These are phyloP conservation scores for Pollicipes pollicipes DNA, from an alignment of 1,140 invertebrate species.

Conservation along the genomic window DNA sequence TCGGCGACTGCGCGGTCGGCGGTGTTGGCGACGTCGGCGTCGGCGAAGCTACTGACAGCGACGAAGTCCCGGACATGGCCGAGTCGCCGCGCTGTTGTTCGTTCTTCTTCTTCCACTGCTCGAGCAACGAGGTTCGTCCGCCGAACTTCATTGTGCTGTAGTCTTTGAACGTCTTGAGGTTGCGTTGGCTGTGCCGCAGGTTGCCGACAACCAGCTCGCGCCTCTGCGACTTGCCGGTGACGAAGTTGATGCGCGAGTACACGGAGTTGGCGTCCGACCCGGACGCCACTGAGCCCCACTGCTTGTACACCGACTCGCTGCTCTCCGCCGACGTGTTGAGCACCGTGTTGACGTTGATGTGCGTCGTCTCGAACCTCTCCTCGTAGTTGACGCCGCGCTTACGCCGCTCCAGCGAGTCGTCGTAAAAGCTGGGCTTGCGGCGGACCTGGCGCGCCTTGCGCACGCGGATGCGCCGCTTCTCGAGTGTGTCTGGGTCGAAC, in stretches of 20 bases:
- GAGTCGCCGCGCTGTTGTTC: background rate
- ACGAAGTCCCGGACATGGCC: background rate
- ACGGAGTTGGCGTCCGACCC: background rate
- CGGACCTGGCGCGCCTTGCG: background rate
- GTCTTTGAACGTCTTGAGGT: conserved; percentile 4
- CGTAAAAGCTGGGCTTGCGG: background rate
- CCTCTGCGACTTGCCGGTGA: background rate
- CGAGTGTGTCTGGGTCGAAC: conserved; percentile 65
- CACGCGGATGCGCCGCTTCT: conserved; percentile 22
- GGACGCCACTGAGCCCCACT: background rate
- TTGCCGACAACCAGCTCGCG: background rate
- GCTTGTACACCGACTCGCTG: background rate
- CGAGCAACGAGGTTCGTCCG: background rate
- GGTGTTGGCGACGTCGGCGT: too few species aligned
- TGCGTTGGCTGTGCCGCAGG: background rate
- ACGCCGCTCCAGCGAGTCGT: background rate
- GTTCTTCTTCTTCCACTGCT: conserved; percentile 3
- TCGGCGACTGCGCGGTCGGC: background rate
- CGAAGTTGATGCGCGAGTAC: background rate
- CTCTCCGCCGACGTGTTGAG: background rate
- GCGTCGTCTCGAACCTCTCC: background rate
- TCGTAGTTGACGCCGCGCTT: background rate
- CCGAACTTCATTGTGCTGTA: background rate
- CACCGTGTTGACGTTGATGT: background rate
- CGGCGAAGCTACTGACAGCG: background rate